Conservation (phyloP, 2,888 invertebrate species). For the Lottia scabra region DNA sequence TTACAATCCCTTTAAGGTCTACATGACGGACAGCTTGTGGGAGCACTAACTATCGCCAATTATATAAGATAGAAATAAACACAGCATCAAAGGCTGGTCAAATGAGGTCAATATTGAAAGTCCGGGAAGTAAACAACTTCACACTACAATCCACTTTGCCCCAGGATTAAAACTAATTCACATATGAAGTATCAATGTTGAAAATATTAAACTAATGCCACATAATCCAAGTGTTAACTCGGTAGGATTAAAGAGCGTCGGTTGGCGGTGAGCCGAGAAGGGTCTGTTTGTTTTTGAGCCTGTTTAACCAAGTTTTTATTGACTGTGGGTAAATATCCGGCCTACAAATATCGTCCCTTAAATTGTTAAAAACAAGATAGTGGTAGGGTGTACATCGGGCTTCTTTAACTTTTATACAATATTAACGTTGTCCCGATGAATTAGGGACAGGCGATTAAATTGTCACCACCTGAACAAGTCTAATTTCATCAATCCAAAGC, state of each 20-base stretch:
- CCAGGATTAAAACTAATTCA: neutral
- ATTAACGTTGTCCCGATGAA: too few species aligned
- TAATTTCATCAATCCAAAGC: too few species aligned
- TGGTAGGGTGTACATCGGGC: too few species aligned
- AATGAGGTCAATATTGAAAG: neutral
- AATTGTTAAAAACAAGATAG: too few species aligned
- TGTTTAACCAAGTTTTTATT: neutral
- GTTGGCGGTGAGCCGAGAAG: slow-evolving; percentile 1
- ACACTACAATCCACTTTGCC: neutral
- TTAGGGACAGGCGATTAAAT: too few species aligned
- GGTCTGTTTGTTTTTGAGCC: neutral
- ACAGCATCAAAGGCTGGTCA: neutral
- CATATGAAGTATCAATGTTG: neutral
- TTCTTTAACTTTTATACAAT: too few species aligned
- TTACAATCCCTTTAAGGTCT: too few species aligned
- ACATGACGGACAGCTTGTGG: too few species aligned
- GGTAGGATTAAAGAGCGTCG: neutral
- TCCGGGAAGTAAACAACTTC: neutral
- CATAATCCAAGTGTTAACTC: neutral
- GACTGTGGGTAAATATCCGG: neutral
- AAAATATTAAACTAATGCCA: neutral
- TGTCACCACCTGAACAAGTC: too few species aligned
- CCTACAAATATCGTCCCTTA: too few species aligned
- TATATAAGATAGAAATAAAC: neutral
- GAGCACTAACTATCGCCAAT: too few species aligned